phyloP scores from a whole-genome alignment of 2,888 invertebrate species.

The Meta bourneti region DNA sequence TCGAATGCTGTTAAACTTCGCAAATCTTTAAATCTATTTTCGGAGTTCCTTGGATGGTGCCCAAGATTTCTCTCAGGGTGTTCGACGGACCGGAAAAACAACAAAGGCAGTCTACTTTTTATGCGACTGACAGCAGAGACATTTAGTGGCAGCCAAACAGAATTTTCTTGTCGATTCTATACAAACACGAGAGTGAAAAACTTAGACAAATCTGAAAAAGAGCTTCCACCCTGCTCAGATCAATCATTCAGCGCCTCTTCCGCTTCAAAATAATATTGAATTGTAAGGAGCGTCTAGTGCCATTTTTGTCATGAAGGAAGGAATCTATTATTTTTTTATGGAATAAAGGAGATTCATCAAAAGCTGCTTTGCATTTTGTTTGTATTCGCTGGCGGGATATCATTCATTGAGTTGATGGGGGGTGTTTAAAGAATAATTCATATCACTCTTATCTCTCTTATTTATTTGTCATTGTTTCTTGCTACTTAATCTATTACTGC shows the following conservation, averaged over 20 bases:
- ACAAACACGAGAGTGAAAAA: slow-evolving; percentile 19
- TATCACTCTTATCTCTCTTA: not conserved
- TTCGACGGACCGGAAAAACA: not conserved
- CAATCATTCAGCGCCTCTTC: slow-evolving; percentile 20
- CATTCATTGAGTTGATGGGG: not conserved
- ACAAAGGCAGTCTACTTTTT: slow-evolving; percentile 3
- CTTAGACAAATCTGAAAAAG: slow-evolving; percentile 10
- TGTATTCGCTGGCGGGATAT: not conserved
- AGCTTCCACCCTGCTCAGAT: slow-evolving; percentile 19
- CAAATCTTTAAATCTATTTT: slow-evolving; percentile 15
- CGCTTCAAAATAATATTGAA: slow-evolving; percentile 9
- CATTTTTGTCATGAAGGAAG: not conserved
- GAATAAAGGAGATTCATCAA: not conserved
- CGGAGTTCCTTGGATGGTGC: not conserved
- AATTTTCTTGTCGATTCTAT: slow-evolving; percentile 35
- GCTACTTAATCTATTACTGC: too few species aligned
- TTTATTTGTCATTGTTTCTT: too few species aligned
- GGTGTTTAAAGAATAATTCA: not conserved
- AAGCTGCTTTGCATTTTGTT: not conserved
- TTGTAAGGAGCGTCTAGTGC: not conserved
- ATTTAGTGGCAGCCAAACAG: slow-evolving; percentile 17
- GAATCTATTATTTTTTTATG: not conserved
- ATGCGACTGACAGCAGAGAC: slow-evolving; percentile 32
- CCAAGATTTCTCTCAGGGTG: not conserved
- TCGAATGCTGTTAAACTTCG: not conserved